A percentile compares a stretch with the other conserved stretches of the same genome.
These are phyloP conservation scores for Hirtodrosophila duncani DNA, from an alignment of 2,888 invertebrate species.

Conservation along the genomic window DNA sequence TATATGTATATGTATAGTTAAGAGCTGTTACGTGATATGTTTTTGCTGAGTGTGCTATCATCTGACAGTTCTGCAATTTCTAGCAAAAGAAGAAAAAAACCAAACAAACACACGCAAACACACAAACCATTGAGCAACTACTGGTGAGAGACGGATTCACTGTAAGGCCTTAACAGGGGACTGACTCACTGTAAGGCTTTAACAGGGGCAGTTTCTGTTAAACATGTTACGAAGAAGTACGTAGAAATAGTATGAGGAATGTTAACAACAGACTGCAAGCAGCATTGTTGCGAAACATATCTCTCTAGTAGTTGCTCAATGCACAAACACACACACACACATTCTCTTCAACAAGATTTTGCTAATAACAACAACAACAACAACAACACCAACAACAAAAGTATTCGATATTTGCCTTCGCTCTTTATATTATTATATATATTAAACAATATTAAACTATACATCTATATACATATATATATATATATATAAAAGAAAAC, in stretches of 20 bases:
- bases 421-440: constrained; percentile 54
- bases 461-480: constrained; percentile 26
- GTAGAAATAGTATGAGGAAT: no score
- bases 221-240: constrained; percentile 15
- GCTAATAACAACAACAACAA: constrained; percentile 4
- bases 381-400: constrained; percentile 55
- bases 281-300: no score
- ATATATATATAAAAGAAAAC: constrained; percentile 36
- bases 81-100: constrained; percentile 8
- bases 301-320: background rate
- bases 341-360: constrained; percentile 5
- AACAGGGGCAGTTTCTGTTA: constrained; percentile 6
- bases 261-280: no score
- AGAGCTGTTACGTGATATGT: constrained; percentile 35
- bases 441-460: constrained; percentile 19
- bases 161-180: no score
- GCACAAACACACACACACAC: constrained; percentile 13
- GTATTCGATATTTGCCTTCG: constrained; percentile 71
- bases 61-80: constrained; percentile 22
- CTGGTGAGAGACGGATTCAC: background rate
- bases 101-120: constrained; percentile 17
- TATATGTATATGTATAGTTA: constrained; percentile 22
- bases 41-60: constrained; percentile 36
- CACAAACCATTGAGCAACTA: background rate
- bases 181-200: no score